These are phyloP conservation scores for Lamellibrachia luymesi DNA, from an alignment of 1,140 invertebrate species.

Conservation along the genomic window DNA sequence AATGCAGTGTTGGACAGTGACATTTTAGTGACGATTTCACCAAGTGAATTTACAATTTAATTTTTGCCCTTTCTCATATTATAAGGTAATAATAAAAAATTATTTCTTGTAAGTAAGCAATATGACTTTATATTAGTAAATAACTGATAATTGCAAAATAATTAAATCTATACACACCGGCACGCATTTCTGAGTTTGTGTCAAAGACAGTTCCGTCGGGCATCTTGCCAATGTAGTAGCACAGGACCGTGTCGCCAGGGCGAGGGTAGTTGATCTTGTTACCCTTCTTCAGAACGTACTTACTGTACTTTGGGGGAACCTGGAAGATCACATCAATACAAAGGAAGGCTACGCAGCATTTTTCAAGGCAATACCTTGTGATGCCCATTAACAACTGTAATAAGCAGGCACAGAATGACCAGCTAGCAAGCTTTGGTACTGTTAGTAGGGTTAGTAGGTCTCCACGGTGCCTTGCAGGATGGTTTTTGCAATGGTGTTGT, in stretches of 20 bases:
- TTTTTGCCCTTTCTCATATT: no score
- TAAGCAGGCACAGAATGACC: background rate
- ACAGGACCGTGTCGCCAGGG: conserved; percentile 28
- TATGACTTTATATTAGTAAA: background rate
- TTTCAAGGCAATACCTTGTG: background rate
- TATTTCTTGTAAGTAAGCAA: no score
- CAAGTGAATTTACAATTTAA: no score
- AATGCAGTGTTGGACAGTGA: no score
- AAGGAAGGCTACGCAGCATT: background rate
- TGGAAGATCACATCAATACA: conserved; percentile 7
- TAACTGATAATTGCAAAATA: background rate
- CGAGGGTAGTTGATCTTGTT: conserved; percentile 30
- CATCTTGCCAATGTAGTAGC: conserved; percentile 32
- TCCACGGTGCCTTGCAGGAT: no score
- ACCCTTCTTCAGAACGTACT: conserved; percentile 31
- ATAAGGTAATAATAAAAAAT: no score
- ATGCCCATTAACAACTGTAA: background rate
- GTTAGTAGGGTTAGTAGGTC: no score
- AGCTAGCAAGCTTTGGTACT: background rate
- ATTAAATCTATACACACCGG: background rate
- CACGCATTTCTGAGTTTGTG: conserved; percentile 25
- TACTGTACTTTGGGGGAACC: conserved; percentile 28
- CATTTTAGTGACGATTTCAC: no score
- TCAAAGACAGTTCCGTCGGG: conserved; percentile 32
- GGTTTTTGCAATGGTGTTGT: no score